A percentile compares a stretch with the other conserved stretches of the same genome.
phyloP scores from a whole-genome alignment of 2,797 vertebrate species.

The Fistularia tabacaria region DNA sequence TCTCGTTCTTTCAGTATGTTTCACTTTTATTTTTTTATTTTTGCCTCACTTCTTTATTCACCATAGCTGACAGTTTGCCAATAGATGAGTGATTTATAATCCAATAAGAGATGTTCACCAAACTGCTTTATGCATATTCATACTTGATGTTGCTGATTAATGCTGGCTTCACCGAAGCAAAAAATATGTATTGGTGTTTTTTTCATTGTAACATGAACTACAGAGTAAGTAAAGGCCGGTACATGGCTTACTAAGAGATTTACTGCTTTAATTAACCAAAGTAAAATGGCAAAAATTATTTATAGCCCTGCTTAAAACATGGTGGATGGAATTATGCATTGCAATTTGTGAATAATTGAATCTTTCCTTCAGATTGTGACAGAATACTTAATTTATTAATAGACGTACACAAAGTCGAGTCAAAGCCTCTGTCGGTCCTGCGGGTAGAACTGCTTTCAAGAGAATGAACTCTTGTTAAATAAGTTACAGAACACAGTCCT shows the following conservation, averaged over 20 bases:
- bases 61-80: constrained; percentile 67
- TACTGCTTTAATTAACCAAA: constrained; percentile 79
- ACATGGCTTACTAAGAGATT: constrained; percentile 71
- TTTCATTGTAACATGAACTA: constrained; percentile 59
- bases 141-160: constrained; percentile 69
- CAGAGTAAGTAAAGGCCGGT: constrained; percentile 60
- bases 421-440: constrained; percentile 73
- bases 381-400: constrained; percentile 83
- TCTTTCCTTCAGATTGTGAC: constrained; percentile 79
- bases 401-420: constrained; percentile 77
- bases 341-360: constrained; percentile 80
- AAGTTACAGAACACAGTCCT: constrained; percentile 72
- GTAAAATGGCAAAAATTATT: constrained; percentile 77
- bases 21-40: constrained; percentile 39
- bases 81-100: constrained; percentile 76
- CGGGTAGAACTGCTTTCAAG: constrained; percentile 76
- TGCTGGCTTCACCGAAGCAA: constrained; percentile 58
- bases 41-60: constrained; percentile 41
- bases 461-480: constrained; percentile 79
- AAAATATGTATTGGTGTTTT: constrained; percentile 67
- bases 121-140: constrained; percentile 71
- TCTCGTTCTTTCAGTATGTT: constrained; percentile 63
- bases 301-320: constrained; percentile 75
- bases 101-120: constrained; percentile 74
- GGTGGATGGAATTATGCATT: constrained; percentile 77